phyloP scores from a whole-genome alignment of 2,113 vertebrate genomes.

The Isurus oxyrinchus region DNA sequence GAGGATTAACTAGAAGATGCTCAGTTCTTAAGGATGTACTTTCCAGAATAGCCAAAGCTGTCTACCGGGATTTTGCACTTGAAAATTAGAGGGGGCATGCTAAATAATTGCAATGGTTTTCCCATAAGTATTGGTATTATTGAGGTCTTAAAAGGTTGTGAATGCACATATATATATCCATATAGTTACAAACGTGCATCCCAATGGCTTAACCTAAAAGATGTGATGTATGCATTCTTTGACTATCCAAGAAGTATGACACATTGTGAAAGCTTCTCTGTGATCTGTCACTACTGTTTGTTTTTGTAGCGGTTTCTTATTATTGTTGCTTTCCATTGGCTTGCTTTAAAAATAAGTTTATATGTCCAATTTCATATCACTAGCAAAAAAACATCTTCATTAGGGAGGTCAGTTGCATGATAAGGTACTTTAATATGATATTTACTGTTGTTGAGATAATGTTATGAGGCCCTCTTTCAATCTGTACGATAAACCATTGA shows the following conservation, averaged over 20 bases:
- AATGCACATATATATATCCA: too few relatives aligned
- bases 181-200: background rate
- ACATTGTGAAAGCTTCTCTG: background rate
- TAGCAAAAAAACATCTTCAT: background rate
- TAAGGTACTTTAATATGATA: background rate
- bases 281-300: background rate
- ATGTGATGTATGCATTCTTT: background rate
- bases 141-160: background rate
- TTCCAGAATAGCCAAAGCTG: background rate
- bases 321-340: background rate
- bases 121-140: background rate
- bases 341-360: background rate
- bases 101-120: background rate
- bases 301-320: background rate
- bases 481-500: background rate
- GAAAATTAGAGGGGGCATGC: background rate
- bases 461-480: background rate
- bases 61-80: background rate
- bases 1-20: constrained; percentile 11
- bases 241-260: background rate
- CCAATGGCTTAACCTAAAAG: background rate
- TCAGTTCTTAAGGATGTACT: background rate
- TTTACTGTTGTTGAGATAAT: background rate
- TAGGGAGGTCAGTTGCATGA: background rate
- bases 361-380: background rate